A percentile compares a stretch with the other conserved stretches of the same genome.
Conservation (phyloP, 2,113 vertebrate genomes). For the Gymnarchus niloticus region DNA sequence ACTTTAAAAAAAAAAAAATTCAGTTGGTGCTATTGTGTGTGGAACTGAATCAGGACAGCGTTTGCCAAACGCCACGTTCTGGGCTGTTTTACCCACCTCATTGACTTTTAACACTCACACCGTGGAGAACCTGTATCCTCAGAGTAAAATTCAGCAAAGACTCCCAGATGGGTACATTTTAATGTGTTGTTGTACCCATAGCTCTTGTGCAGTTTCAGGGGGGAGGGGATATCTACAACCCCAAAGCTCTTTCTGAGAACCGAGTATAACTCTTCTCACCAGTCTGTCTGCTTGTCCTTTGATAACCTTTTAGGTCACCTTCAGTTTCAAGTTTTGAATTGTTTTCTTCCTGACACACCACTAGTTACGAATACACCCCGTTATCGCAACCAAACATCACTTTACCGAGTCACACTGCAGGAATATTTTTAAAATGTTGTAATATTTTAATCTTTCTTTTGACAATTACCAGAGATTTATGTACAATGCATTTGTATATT, state of each 20-base stretch:
- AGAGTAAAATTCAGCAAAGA: neutral
- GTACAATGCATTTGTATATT: slow-evolving; percentile 63
- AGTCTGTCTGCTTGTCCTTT: slow-evolving; percentile 35
- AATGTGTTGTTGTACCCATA: slow-evolving; percentile 28
- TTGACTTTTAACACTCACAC: slow-evolving; percentile 22
- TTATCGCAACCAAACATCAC: neutral
- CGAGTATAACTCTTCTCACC: slow-evolving; percentile 31
- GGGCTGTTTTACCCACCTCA: slow-evolving; percentile 24
- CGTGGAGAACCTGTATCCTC: neutral
- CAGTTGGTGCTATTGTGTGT: slow-evolving; percentile 53
- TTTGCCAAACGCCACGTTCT: slow-evolving; percentile 25
- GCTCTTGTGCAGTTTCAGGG: slow-evolving; percentile 41
- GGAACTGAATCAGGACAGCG: slow-evolving; percentile 19
- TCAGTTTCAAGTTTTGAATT: neutral
- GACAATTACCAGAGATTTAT: slow-evolving; percentile 56
- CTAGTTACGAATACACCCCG: neutral
- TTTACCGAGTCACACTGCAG: slow-evolving; percentile 34
- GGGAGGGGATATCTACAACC: slow-evolving; percentile 36
- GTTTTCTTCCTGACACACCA: neutral
- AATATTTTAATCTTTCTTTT: slow-evolving; percentile 48
- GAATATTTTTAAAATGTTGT: slow-evolving; percentile 35
- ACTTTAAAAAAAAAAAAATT: slow-evolving; percentile 24
- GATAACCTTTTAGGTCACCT: slow-evolving; percentile 46
- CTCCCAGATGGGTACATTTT: neutral
- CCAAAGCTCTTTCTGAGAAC: slow-evolving; percentile 46